Evolutionary conservation across 2,113 vertebrate species (phyloP).

Genomic region (Bubo blakistoni): DNA sequence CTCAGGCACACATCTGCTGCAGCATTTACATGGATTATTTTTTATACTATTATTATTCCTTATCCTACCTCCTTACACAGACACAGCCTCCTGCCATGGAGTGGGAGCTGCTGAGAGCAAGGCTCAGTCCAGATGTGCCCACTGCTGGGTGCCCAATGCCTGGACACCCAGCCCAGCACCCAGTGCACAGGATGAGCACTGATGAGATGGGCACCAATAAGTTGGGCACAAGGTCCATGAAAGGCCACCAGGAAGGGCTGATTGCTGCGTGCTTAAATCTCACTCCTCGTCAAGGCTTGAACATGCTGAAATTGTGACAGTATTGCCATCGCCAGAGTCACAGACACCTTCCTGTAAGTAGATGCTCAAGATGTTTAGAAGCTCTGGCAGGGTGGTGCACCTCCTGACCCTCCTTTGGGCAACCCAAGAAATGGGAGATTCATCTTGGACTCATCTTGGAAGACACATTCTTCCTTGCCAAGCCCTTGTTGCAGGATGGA

Average conservation of each 20-base stretch:
- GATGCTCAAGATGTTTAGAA: background rate
- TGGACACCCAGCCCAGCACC: background rate
- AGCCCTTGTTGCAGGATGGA: background rate
- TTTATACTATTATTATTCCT: background rate
- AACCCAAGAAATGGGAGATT: background rate
- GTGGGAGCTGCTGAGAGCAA: accelerated
- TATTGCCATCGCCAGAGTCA: background rate
- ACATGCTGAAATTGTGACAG: background rate
- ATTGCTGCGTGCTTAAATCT: background rate
- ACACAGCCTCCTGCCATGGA: background rate
- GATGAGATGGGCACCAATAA: background rate
- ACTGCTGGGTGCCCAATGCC: background rate
- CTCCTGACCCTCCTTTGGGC: background rate
- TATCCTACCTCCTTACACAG: background rate
- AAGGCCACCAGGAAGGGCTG: background rate
- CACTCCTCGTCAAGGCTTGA: background rate
- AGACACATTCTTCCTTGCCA: background rate
- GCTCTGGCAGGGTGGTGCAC: background rate
- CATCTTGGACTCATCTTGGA: background rate
- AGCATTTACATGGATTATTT: background rate
- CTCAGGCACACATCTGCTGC: background rate
- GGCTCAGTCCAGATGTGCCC: background rate
- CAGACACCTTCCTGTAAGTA: background rate
- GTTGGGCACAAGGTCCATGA: background rate
- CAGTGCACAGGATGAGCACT: background rate